Evolutionary conservation across 2,888 invertebrate genomes (phyloP).

Genomic region (Trichogramma evanescens): DNA sequence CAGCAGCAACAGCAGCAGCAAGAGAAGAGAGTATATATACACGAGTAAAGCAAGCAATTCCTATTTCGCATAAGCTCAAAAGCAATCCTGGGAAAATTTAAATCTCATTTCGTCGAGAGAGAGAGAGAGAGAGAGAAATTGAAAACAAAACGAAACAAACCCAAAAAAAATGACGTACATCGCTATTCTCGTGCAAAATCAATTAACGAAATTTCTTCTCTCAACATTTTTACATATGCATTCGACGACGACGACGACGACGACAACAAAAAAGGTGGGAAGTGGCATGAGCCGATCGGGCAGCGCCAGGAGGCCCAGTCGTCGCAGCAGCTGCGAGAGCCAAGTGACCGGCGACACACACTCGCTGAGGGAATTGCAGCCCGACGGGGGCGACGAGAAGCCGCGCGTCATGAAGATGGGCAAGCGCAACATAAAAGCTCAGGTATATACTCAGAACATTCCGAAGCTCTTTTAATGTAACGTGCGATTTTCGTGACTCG

Average conservation of each 20-base stretch:
- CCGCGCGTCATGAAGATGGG: slow-evolving; percentile 66
- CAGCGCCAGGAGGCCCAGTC: slow-evolving; percentile 43
- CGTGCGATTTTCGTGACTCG: background rate
- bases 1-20: too few species aligned
- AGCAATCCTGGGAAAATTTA: too few species aligned
- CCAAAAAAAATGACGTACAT: too few species aligned
- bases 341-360: slow-evolving; percentile 46
- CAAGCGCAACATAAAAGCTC: slow-evolving; percentile 81
- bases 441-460: too few species aligned
- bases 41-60: too few species aligned
- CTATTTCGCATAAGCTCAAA: too few species aligned
- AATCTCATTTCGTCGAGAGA: background rate
- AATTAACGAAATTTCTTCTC: too few species aligned
- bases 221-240: too few species aligned
- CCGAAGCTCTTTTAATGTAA: background rate
- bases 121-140: background rate
- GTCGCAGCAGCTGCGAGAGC: slow-evolving; percentile 51
- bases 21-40: too few species aligned
- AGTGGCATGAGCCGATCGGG: slow-evolving; percentile 37
- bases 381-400: slow-evolving; percentile 47
- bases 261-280: too few species aligned
- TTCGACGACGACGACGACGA: too few species aligned
- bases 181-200: too few species aligned
- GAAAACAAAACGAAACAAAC: background rate
- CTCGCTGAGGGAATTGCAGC: slow-evolving; percentile 46